A percentile compares a stretch with the other conserved stretches of the same genome.
Evolutionary conservation across 2,888 invertebrate genomes (phyloP).

Genomic region (Drosophila picticornis): DNA sequence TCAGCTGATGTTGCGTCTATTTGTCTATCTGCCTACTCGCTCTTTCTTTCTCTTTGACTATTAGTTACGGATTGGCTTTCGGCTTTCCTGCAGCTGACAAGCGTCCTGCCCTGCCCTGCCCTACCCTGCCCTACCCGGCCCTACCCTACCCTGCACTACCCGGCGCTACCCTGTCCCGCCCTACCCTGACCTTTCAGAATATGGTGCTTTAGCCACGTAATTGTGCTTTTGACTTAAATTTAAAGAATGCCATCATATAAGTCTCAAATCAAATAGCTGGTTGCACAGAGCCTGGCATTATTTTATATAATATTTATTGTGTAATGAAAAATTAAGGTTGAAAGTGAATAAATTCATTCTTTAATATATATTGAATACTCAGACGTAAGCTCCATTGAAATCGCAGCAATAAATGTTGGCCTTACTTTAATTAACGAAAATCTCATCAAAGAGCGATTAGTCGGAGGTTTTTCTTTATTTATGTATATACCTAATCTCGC

Average conservation of each 20-base stretch:
- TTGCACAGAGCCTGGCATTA: not conserved
- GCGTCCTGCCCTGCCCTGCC: slow-evolving; percentile 16
- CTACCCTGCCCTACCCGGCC: not conserved
- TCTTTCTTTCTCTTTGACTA: not conserved
- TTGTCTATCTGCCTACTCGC: not conserved
- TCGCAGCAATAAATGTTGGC: not conserved
- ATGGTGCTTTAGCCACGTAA: slow-evolving; percentile 13
- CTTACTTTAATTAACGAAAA: not conserved
- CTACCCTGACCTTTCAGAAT: slow-evolving; percentile 24
- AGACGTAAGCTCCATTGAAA: not conserved
- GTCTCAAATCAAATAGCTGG: not conserved
- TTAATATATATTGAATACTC: not conserved
- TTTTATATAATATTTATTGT: not conserved
- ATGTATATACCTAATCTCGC: not conserved
- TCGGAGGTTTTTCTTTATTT: too few relatives aligned
- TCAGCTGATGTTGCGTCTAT: slow-evolving; percentile 30
- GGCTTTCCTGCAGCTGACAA: slow-evolving; percentile 54
- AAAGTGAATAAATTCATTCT: not conserved
- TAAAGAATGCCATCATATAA: not conserved
- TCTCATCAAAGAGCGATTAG: not conserved
- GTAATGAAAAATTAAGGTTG: not conserved
- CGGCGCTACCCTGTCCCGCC: not conserved
- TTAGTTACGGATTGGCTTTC: slow-evolving; percentile 44
- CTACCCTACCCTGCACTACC: not conserved
- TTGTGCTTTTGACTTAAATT: not conserved